Evolutionary conservation across 2,797 vertebrate genomes (phyloP), one percentile per base, ranked within the genome.

Genomic region (Selene dorsalis): DNA sequence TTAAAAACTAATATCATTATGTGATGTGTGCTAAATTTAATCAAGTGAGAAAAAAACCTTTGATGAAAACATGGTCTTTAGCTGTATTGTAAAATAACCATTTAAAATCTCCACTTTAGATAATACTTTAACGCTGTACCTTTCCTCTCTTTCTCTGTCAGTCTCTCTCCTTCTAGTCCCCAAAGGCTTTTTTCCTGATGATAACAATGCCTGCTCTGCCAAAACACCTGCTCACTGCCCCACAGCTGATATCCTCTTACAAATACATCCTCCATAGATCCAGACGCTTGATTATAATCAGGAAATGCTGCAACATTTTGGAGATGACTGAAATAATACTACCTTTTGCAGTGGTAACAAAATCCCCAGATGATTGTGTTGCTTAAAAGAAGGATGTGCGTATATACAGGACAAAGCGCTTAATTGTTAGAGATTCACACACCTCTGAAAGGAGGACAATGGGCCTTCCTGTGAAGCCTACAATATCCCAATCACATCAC

Each of bases 171-270:
- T 12, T 50, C 2, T 24, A 26, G 26, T 77, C 68, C 63, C 63
- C 22, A 30, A 38, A 41, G 75, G 9, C 48, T 64, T 61, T 60
- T 57, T 59, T 56, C 41, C 28, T 41, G 6, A 72, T 70, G 47
- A 77, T 16, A 82, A 75, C 72, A 80, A 77, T 30, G 20, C 57
- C 65, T 55, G 48, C 65, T 58, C 69, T 76, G 52, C 70, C 41
- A 57, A 64, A 65, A 64, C 77, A 86, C 80, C 80, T 82, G 84
- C 80, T 86, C 82, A 53, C 65, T 62, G 26, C 63, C 50, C 57
- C 69, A 47, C 68, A 67, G 64, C 69, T 53, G 64, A 17, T 60
- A 72, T 80, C 69, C n/a, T 24, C 32, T 58, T 72, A 64, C 64
- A 32, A 45, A 45, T 1, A 47, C 60, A 30, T 32, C 30, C 55